Evolutionary conservation across 2,797 vertebrate genomes (phyloP).

Genomic region (Naso thynnoides): DNA sequence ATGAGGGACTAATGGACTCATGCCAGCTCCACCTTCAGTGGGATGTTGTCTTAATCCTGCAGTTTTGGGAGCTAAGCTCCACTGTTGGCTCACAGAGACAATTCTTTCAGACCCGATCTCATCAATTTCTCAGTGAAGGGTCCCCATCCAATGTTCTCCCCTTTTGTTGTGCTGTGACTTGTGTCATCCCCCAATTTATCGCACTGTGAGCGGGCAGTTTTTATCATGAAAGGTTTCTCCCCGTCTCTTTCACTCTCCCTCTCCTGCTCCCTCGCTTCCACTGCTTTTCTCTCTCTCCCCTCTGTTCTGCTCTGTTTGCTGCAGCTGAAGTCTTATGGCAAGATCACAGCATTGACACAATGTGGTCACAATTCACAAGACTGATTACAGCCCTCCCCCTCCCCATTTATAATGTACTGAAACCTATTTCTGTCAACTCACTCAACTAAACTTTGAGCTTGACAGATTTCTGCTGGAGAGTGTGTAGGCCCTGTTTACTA

Average conservation of each 20-base stretch:
- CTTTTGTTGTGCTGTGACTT: slow-evolving; percentile 85
- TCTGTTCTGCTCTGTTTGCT: slow-evolving; percentile 79
- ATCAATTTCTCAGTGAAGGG: slow-evolving; percentile 82
- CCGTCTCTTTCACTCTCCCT: slow-evolving; percentile 61
- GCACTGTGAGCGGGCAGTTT: slow-evolving; percentile 83
- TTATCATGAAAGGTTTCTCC: slow-evolving; percentile 82
- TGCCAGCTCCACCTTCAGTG: slow-evolving; percentile 74
- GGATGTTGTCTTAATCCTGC: slow-evolving; percentile 81
- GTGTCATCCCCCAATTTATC: slow-evolving; percentile 87
- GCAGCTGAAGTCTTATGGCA: slow-evolving; percentile 69
- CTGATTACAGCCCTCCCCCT: slow-evolving; percentile 70
- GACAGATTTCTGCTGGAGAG: slow-evolving; percentile 39
- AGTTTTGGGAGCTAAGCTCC: slow-evolving; percentile 78
- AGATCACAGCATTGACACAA: slow-evolving; percentile 77
- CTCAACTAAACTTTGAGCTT: slow-evolving; percentile 49
- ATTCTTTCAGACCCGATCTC: slow-evolving; percentile 81
- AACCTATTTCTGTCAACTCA: slow-evolving; percentile 63
- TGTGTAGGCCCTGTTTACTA: slow-evolving; percentile 13
- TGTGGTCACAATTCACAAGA: slow-evolving; percentile 79
- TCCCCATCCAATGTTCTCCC: slow-evolving; percentile 84
- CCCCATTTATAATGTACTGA: not conserved
- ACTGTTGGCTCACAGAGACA: slow-evolving; percentile 80
- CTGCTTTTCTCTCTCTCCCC: slow-evolving; percentile 46
- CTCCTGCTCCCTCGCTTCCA: slow-evolving; percentile 52
- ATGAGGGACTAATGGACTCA: slow-evolving; percentile 73